Evolutionary conservation across 1,140 invertebrate species (phyloP), one percentile per base, ranked within the genome.

Genomic region (Apis florea): DNA sequence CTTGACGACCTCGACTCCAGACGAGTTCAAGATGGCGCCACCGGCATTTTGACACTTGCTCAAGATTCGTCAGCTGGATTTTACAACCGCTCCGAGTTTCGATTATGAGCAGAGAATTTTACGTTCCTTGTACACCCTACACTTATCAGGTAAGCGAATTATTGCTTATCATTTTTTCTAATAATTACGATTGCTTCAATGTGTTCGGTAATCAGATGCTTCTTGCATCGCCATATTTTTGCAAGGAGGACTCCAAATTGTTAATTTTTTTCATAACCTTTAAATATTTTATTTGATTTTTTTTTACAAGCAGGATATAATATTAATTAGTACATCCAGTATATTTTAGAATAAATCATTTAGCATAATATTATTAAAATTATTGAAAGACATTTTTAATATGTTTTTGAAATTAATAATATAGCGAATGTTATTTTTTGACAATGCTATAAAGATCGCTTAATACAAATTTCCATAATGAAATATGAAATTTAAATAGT

Each of bases 101-200:
- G 63, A 78, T 77, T 92, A 93, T 92, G 92, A 93, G 91, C 90
- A 92, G 92, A 91, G 92, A 92, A 90, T 93, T 93, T 75, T 92
- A 89, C 90, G 92, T 93, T 24, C 90, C 91, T 67, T 92, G 92
- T 87, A 89, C 90, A 83, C 89, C 92, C 86, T 93, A 92, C 90
- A 89, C 89, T 85, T 92, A 92, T 90, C 91, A 92, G 91, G 92
- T 93, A 74, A 90, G 91, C 82, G 13, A 26, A 63, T 77, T 26
- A 59, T 76, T 31, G n/a, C 49, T 61, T 56, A 49, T 58, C 56
- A 67, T 59, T 75, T 12, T 19, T 13, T 1, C 2, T 13, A 9
- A 4, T 49, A 53, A 17, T 58, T 12, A 17, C 17, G 3, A 8
- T 12, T 47, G 17, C 2, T 11, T 47, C 40, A 31, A 40, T 9